A percentile compares a stretch with the other conserved stretches of the same genome.
These are phyloP conservation scores for Mus musculus DNA, from an alignment of 2,113 vertebrate species.

Conservation along the genomic window DNA sequence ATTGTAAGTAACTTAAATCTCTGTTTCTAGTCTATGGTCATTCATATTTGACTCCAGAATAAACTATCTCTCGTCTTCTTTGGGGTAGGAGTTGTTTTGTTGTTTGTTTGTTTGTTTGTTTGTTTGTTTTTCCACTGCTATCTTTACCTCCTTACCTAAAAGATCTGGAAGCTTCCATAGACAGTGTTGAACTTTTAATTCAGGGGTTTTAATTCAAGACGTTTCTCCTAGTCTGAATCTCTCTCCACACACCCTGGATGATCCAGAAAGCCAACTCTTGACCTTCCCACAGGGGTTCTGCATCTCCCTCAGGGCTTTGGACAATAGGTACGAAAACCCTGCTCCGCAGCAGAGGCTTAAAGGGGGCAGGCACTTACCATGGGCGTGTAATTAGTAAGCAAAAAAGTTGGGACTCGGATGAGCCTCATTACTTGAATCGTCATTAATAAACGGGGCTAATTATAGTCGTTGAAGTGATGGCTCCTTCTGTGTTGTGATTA, in stretches of 20 bases:
- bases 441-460: conserved; percentile 77
- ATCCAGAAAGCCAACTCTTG: neutral
- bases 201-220: neutral
- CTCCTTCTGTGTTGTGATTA: conserved; percentile 78
- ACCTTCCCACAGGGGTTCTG: neutral
- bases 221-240: neutral
- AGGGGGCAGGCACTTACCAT: neutral
- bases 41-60: neutral
- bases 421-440: conserved; percentile 65
- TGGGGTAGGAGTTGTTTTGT: neutral
- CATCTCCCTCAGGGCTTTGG: neutral
- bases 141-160: neutral
- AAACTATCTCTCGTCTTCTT: neutral
- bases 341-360: neutral
- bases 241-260: neutral
- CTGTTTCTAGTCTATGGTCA: no score
- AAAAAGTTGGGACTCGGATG: conserved; percentile 48
- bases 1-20: neutral
- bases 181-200: neutral
- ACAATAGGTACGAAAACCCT: neutral
- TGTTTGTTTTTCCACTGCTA: neutral
- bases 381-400: conserved; percentile 65
- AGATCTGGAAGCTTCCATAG: conserved; percentile 4
- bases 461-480: conserved; percentile 76
- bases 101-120: neutral